Conservation (phyloP, 2,797 vertebrate species). For the Platalea minor region DNA sequence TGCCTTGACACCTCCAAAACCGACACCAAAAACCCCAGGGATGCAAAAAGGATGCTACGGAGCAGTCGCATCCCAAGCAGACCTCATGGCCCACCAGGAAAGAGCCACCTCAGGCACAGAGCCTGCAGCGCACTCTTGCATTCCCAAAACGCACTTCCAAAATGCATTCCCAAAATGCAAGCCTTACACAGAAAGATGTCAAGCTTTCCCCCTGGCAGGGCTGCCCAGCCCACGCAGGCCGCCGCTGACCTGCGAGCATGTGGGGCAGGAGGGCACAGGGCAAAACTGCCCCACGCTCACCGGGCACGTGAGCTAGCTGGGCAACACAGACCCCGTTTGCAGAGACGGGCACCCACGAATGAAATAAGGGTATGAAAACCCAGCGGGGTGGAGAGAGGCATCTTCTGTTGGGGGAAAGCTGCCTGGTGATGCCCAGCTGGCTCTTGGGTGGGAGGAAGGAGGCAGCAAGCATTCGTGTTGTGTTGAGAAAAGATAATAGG, state of each 20-base stretch:
- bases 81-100: background rate
- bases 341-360: background rate
- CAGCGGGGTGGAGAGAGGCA: background rate
- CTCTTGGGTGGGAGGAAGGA: background rate
- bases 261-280: background rate
- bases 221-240: background rate
- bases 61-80: background rate
- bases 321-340: background rate
- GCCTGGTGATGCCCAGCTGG: background rate
- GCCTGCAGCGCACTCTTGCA: accelerated
- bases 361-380: background rate
- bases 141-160: background rate
- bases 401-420: background rate
- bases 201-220: background rate
- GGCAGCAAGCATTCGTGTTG: background rate
- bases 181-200: accelerated
- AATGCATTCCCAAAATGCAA: background rate
- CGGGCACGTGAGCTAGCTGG: accelerated
- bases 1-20: background rate
- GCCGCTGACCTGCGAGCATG: accelerated
- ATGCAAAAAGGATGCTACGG: background rate
- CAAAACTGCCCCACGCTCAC: background rate
- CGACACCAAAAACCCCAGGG: background rate
- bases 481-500: background rate
- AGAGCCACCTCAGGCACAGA: background rate